Base-by-base conservation (phyloP, 2,888 invertebrate genomes). In the Trichacis sp. region DNA sequence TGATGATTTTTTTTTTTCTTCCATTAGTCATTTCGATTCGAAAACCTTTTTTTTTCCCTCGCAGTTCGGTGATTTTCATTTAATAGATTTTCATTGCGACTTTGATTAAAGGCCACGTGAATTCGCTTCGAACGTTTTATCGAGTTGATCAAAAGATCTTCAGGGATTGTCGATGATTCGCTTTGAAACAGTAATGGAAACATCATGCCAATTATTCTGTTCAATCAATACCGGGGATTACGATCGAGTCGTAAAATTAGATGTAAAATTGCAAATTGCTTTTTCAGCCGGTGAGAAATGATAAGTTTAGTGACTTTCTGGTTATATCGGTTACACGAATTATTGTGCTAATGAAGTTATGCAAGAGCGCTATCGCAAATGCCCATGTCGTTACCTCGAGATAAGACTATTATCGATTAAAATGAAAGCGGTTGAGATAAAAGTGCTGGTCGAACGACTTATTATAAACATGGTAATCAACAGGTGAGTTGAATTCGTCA, bases 401-500 rank as follows among this genome's bases (percentile, higher is more conserved):
- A 52, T 56, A 45, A 48, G 50, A 49, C 50, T 47, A 50, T 40
- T 24, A 5, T 65, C 43, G 50, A 55, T 62, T 59, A 48, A 17
- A 63, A 62, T 12, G 15, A 14, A 40, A 40, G 40, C 40, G 14
- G 2, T 50, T 57, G 47, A 63, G 64, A 69, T 57, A 73, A 72
- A 46, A 19, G 67, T 69, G 72, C 69, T 72, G 54, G 69, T 65
- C 64, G 60, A 46, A 55, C 47, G 30, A 47, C 49, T 48, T 18
- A 50, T 64, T 53, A 38, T 52, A 17, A 19, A 20, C 54, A 15
- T 29, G 50, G 12, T 19, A 12, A 49, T 24, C 24, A 24, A 24
- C 24, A 3, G 24, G 8, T 24, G 24, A 24, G 24, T 24, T 24
- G 3, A 3, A 8, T 5, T 24, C 8, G 24, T 24, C 24, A 24